A percentile compares a stretch with the other conserved stretches of the same genome.
These are phyloP conservation scores for Nemotelus nigrinus DNA, from an alignment of 2,888 invertebrate genomes.

Conservation along the genomic window DNA sequence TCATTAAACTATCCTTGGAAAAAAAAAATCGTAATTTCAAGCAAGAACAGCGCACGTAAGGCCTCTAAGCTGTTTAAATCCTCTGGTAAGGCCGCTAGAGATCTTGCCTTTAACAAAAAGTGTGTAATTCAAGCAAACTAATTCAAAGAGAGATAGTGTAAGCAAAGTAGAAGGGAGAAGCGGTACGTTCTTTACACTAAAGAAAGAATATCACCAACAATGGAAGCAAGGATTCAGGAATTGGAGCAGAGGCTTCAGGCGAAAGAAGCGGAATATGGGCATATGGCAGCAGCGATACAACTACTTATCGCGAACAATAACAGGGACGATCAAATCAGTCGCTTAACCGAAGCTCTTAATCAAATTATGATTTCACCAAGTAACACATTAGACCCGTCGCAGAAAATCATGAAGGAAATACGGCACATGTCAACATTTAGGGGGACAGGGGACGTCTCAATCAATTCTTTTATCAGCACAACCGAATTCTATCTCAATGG, in stretches of 20 bases:
- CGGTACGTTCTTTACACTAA: background rate
- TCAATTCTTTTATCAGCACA: slow-evolving; percentile 21
- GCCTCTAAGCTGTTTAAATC: background rate
- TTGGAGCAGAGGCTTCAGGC: slow-evolving; percentile 1
- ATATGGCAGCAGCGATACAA: background rate
- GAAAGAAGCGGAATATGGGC: slow-evolving; percentile 16
- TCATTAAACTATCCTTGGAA: too few relatives aligned
- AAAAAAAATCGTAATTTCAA: background rate
- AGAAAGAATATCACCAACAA: background rate
- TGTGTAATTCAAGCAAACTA: background rate
- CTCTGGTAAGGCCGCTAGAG: background rate
- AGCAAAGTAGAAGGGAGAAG: slow-evolving; percentile 8
- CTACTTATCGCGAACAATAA: slow-evolving; percentile 6
- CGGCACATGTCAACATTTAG: slow-evolving; percentile 7
- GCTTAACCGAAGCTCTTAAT: slow-evolving; percentile 5
- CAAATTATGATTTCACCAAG: background rate
- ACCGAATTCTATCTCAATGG: slow-evolving; percentile 14
- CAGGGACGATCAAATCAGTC: slow-evolving; percentile 15
- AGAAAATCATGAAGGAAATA: slow-evolving; percentile 22
- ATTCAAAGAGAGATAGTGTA: slow-evolving; percentile 2
- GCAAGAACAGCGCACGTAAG: slow-evolving; percentile 22
- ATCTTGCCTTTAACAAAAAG: slow-evolving; percentile 3
- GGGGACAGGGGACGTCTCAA: slow-evolving; percentile 2
- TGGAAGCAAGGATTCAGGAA: slow-evolving; percentile 18
- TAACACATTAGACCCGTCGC: background rate